Conservation (phyloP, 2,888 invertebrate genomes). For the Drosophila ezoana region DNA sequence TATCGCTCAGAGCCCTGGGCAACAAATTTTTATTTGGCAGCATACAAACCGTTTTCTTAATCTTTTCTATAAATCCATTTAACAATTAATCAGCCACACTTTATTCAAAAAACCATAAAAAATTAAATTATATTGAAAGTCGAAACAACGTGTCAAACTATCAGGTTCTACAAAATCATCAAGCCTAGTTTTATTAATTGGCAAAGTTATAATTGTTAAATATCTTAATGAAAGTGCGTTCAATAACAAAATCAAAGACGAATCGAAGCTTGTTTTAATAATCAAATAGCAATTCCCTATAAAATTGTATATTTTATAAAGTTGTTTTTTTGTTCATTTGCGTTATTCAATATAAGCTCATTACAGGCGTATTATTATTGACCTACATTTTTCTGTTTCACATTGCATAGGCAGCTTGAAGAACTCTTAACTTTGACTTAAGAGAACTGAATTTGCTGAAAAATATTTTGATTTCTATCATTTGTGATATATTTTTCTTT, state of each 20-base stretch:
- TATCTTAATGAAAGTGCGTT: slow-evolving; percentile 55
- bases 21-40: slow-evolving; percentile 78
- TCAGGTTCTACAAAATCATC: slow-evolving; percentile 20
- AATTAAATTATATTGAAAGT: slow-evolving; percentile 18
- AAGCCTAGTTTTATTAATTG: slow-evolving; percentile 38
- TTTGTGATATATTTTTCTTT: too few relatives aligned
- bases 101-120: slow-evolving; percentile 24
- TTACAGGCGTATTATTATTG: slow-evolving; percentile 68
- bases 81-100: slow-evolving; percentile 49
- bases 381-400: slow-evolving; percentile 71
- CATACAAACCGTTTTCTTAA: slow-evolving; percentile 76
- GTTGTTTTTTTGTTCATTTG: not conserved
- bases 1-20: slow-evolving; percentile 78
- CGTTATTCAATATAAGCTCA: slow-evolving; percentile 14
- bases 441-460: slow-evolving; percentile 8
- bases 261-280: slow-evolving; percentile 18
- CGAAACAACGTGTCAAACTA: slow-evolving; percentile 47
- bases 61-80: slow-evolving; percentile 64
- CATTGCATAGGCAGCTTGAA: slow-evolving; percentile 43
- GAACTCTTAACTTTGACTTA: slow-evolving; percentile 30
- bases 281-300: not conserved
- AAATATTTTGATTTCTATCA: too few relatives aligned
- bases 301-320: too few relatives aligned
- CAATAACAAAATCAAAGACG: slow-evolving; percentile 34
- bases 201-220: slow-evolving; percentile 48